Evolutionary conservation across 2,797 vertebrate genomes (phyloP).

Genomic region (Acrocephalus scirpaceus): DNA sequence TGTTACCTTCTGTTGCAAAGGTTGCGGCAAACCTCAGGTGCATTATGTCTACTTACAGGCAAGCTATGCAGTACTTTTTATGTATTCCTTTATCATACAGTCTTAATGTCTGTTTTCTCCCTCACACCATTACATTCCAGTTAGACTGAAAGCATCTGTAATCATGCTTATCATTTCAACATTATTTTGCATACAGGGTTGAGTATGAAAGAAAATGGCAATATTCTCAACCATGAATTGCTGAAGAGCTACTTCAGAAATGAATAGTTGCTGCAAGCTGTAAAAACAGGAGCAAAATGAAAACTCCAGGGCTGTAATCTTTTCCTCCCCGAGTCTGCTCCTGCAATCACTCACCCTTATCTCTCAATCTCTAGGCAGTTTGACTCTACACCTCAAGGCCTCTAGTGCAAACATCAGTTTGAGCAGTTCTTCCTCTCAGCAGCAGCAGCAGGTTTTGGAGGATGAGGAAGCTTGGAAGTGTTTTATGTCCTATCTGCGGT

Average conservation of each 20-base stretch:
- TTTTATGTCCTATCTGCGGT: neutral
- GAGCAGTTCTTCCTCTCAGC: neutral
- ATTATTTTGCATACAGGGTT: constrained; percentile 10
- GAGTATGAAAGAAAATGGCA: neutral
- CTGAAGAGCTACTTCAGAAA: constrained; percentile 36
- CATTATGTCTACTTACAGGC: neutral
- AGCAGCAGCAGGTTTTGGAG: neutral
- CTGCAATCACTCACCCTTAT: neutral
- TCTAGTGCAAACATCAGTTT: neutral
- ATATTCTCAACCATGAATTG: constrained; percentile 10
- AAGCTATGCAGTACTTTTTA: neutral
- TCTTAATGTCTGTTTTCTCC: neutral
- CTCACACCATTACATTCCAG: neutral
- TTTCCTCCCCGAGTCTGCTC: neutral
- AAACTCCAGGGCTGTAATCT: neutral
- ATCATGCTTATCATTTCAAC: constrained; percentile 18
- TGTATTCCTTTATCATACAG: neutral
- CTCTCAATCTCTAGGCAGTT: neutral
- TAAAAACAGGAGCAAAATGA: constrained; percentile 25
- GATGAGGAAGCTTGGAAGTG: neutral
- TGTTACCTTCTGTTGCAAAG: neutral
- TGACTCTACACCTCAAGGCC: neutral
- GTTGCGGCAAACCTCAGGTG: neutral
- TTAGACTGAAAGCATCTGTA: constrained; percentile 20
- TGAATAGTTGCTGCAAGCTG: neutral